Base-by-base conservation (phyloP, 2,888 invertebrate species). In the Diplolepis rosae region DNA sequence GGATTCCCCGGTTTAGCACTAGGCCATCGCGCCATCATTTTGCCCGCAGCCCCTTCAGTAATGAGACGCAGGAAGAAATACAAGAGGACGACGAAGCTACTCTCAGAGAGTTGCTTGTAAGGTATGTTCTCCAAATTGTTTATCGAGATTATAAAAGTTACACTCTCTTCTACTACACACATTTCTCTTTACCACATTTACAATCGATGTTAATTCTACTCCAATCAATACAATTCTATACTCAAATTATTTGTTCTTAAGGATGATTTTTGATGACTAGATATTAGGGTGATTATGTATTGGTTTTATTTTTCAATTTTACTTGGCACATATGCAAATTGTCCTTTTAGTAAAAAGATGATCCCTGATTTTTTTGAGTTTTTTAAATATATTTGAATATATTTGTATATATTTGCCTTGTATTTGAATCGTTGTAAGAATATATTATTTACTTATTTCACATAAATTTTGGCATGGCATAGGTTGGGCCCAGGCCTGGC, bases 91-190 rank as follows among this genome's bases (percentile, higher is more conserved):
- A 96, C 93, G 96, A 96, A 92, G 95, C 95, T 90, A 96, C 95
- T 92, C 94, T 96, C 92, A 95, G 95, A 93, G 95, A 96, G 94
- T 93, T 96, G 92, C 95, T 96, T 92, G 94, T 96, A 94, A 96
- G 96, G 96, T 95, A 94, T 90, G 91, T 92, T 90, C 5, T 18
- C 9, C 32, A 28, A 54, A 39, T 61, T 5, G 5, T 6, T 54
- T 7, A 54, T n/a, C n/a, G 7, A 54, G 24, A 54, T 22, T 7
- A 7, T 50, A 50, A 50, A 50, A 22, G 9, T 6, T 4, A 28
- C 27, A 51, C 51, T n/a, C 27, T 27, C 6, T 13, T 51, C 27
- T 51, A 51, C 39, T 51, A 27, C 27, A 13, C 27, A 4, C 4
- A 51, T n/a, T n/a, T 6, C 27, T 27, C 24, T 45, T 15, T 13